These are phyloP conservation scores for Eulacestoma nigropectus DNA, from an alignment of 2,113 vertebrate species.

Conservation along the genomic window DNA sequence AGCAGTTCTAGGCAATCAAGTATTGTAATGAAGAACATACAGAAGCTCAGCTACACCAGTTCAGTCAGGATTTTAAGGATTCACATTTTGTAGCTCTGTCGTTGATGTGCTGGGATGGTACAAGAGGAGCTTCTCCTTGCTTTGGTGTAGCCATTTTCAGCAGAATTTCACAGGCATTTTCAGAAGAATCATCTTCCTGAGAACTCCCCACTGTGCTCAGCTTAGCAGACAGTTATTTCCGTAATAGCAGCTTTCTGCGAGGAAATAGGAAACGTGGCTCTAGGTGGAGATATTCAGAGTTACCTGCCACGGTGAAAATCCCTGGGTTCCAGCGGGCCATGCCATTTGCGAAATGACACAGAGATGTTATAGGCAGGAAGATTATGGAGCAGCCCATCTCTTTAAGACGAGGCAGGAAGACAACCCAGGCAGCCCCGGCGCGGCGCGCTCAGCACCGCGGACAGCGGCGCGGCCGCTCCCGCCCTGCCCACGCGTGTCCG, in stretches of 20 bases:
- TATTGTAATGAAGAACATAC: background rate
- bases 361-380: background rate
- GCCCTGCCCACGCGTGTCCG: background rate
- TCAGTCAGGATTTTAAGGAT: background rate
- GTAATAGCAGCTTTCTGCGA: background rate
- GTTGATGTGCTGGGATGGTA: background rate
- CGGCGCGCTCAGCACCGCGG: background rate
- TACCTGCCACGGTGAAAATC: background rate
- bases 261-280: background rate
- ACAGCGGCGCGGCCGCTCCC: background rate
- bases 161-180: background rate
- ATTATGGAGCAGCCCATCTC: background rate
- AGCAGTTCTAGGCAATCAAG: constrained; percentile 29
- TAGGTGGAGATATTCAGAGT: background rate
- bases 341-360: background rate
- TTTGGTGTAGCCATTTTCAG: background rate
- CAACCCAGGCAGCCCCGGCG: rapidly evolving
- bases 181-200: background rate
- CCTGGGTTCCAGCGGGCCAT: background rate
- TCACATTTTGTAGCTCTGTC: background rate
- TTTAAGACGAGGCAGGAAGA: background rate
- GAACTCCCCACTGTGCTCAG: background rate
- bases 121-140: background rate
- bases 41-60: background rate
- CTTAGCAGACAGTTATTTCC: background rate